These are phyloP conservation scores for Coturnix japonica DNA, from an alignment of 2,113 vertebrate genomes.

Conservation along the genomic window DNA sequence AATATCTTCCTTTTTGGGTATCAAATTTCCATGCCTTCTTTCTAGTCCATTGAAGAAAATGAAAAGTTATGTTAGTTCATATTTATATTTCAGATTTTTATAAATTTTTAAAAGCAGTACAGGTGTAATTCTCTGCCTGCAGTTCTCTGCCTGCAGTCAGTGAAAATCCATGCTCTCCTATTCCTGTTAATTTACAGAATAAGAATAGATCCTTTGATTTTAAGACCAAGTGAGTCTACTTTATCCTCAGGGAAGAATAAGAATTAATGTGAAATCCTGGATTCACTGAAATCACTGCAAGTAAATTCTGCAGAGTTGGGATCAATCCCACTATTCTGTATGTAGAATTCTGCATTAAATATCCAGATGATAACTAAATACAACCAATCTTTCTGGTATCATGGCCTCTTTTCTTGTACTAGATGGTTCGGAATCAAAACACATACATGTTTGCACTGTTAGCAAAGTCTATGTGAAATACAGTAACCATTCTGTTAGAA, in stretches of 20 bases:
- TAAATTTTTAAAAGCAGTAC: neutral
- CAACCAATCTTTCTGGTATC: neutral
- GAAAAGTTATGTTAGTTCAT: neutral
- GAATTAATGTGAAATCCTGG: neutral
- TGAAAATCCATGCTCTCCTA: neutral
- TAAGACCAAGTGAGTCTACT: neutral
- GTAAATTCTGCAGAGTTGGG: neutral
- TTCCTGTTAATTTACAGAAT: neutral
- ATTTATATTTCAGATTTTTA: neutral
- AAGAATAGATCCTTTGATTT: slow-evolving; percentile 11
- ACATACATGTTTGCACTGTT: neutral
- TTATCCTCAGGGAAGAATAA: slow-evolving; percentile 25
- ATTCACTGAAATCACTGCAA: neutral
- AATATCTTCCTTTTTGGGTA: neutral
- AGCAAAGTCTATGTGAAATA: neutral
- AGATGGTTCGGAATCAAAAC: neutral
- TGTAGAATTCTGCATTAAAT: neutral
- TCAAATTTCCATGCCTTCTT: neutral
- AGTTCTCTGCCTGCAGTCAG: neutral
- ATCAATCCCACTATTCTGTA: neutral
- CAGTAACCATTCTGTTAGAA: neutral
- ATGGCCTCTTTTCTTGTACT: neutral
- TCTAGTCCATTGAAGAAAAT: neutral
- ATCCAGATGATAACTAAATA: neutral
- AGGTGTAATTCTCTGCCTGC: neutral